Evolutionary conservation across 1,140 invertebrate species (phyloP).

Genomic region (Neodiprion virginianus): DNA sequence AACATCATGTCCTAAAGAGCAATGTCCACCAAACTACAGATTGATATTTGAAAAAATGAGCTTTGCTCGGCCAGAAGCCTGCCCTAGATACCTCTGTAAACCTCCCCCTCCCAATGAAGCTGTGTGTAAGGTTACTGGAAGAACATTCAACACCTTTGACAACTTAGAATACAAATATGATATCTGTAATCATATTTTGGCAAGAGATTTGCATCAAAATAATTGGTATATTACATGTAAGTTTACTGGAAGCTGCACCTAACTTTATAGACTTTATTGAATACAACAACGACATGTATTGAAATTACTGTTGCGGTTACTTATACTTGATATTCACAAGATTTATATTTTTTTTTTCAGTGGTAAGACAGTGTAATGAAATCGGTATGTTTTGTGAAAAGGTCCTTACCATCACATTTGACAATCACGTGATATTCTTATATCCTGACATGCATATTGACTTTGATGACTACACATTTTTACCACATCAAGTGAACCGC

Average conservation of each 20-base stretch:
- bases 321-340: slow-evolving; percentile 18
- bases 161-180: slow-evolving; percentile 78
- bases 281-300: slow-evolving; percentile 37
- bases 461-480: slow-evolving; percentile 72
- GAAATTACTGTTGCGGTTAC: slow-evolving; percentile 8
- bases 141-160: slow-evolving; percentile 81
- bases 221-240: slow-evolving; percentile 73
- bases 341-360: slow-evolving; percentile 54
- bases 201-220: slow-evolving; percentile 68
- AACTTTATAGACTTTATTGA: slow-evolving; percentile 1
- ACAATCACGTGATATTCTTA: slow-evolving; percentile 65
- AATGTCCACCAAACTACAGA: slow-evolving; percentile 67
- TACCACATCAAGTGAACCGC: slow-evolving; percentile 71
- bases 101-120: slow-evolving; percentile 67
- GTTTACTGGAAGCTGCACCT: slow-evolving; percentile 33
- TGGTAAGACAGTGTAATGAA: slow-evolving; percentile 69
- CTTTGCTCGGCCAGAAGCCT: slow-evolving; percentile 41
- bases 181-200: slow-evolving; percentile 80
- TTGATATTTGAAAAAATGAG: slow-evolving; percentile 46
- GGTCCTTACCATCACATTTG: slow-evolving; percentile 66
- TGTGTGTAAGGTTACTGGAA: slow-evolving; percentile 76
- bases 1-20: slow-evolving; percentile 61
- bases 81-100: slow-evolving; percentile 68
- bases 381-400: slow-evolving; percentile 61
- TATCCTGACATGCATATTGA: slow-evolving; percentile 71